Conservation (phyloP, 2,797 vertebrate genomes). For the Emys orbicularis region DNA sequence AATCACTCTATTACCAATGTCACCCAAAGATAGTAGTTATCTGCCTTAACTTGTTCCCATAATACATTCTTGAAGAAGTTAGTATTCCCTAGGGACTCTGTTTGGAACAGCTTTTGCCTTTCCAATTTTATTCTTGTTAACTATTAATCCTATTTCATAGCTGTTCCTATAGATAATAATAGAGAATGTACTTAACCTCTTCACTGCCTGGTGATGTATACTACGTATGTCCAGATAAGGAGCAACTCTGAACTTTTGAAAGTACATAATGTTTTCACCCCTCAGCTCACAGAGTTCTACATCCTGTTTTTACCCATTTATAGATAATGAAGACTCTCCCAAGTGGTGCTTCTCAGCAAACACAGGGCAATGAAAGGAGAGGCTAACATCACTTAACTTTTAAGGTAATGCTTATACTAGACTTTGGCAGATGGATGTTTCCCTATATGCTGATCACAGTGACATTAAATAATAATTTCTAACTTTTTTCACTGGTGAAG, state of each 20-base stretch:
- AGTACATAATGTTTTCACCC: not conserved
- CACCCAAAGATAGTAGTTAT: constrained; percentile 4
- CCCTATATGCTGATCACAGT: not conserved
- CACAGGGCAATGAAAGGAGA: constrained; percentile 18
- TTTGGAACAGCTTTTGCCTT: constrained; percentile 41
- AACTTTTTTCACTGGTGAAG: not conserved
- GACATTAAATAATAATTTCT: constrained; percentile 14
- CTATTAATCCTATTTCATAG: constrained; percentile 24
- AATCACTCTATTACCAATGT: constrained; percentile 33
- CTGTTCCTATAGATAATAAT: constrained; percentile 15
- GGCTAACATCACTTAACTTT: not conserved
- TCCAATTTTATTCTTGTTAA: constrained; percentile 30
- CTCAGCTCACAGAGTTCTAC: not conserved
- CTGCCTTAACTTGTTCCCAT: constrained; percentile 31
- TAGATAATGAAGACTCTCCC: not conserved
- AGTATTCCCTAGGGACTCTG: not conserved
- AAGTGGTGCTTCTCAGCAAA: not conserved
- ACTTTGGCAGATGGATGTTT: not conserved
- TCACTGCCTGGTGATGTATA: not conserved
- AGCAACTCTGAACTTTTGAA: not conserved
- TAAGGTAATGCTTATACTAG: not conserved
- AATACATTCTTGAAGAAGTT: constrained; percentile 19
- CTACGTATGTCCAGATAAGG: not conserved
- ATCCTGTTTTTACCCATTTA: not conserved
- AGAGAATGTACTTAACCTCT: fast-evolving